Percentiles rank a stretch among this genome's conserved stretches.
phyloP scores from a whole-genome alignment of 2,888 invertebrate species.

The Hydroisotoma schaefferi region DNA sequence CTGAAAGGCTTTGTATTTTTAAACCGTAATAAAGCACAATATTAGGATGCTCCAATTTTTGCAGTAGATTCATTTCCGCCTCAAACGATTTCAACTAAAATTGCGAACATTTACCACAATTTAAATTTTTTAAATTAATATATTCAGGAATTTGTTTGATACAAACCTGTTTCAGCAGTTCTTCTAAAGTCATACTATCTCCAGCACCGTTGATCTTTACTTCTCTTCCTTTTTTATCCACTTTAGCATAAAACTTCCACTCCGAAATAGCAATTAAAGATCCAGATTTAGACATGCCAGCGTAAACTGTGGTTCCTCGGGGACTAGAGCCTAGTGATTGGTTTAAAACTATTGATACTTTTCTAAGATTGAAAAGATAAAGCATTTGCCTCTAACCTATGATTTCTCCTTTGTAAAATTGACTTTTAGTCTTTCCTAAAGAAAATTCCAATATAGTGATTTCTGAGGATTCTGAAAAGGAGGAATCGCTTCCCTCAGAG shows the following conservation, averaged over 20 bases:
- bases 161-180: conserved; percentile 34
- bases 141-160: not conserved
- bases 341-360: not conserved
- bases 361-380: not conserved
- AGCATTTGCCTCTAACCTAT: conserved; percentile 58
- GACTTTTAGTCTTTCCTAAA: conserved; percentile 57
- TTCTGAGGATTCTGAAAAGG: conserved; percentile 59
- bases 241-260: conserved; percentile 58
- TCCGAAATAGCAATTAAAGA: conserved; percentile 70
- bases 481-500: conserved; percentile 59
- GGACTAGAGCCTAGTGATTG: conserved; percentile 53
- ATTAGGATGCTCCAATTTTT: conserved; percentile 67
- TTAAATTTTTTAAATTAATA: not conserved
- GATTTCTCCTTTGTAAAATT: conserved; percentile 72
- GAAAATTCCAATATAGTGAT: conserved; percentile 59
- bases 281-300: conserved; percentile 68
- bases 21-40: conserved; percentile 73
- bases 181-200: conserved; percentile 29
- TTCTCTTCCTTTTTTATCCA: conserved; percentile 35
- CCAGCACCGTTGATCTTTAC: conserved; percentile 14
- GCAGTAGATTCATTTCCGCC: conserved; percentile 70
- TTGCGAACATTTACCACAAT: conserved; percentile 3
- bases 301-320: conserved; percentile 69
- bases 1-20: conserved; percentile 59
- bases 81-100: conserved; percentile 66